A percentile compares a stretch with the other conserved stretches of the same genome.
Evolutionary conservation across 2,113 vertebrate genomes (phyloP).

Genomic region (Tragelaphus buxtoni): DNA sequence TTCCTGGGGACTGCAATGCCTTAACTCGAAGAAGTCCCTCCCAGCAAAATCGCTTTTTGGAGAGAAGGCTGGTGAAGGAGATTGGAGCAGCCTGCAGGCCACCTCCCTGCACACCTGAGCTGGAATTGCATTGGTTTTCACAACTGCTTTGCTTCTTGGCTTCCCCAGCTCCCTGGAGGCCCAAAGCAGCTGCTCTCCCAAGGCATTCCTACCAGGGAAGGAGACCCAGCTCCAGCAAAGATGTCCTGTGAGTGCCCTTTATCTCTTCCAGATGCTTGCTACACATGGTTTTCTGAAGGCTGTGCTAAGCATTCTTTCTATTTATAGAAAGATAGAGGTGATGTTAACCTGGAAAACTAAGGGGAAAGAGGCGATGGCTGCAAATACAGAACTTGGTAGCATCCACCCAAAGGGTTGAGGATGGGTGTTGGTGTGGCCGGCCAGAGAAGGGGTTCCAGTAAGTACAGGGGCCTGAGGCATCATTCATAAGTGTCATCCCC

Average conservation of each 20-base stretch:
- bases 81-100: background rate
- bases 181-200: background rate
- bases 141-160: background rate
- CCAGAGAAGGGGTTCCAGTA: background rate
- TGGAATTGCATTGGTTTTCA: background rate
- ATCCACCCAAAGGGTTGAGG: background rate
- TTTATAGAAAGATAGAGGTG: background rate
- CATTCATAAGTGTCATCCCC: accelerated
- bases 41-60: background rate
- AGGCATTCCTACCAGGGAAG: accelerated
- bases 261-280: background rate
- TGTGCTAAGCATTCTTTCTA: background rate
- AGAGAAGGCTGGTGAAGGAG: background rate
- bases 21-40: background rate
- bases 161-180: background rate
- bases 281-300: background rate
- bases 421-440: background rate
- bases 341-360: background rate
- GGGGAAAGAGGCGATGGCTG: accelerated
- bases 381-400: background rate
- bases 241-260: background rate
- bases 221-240: background rate
- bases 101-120: accelerated
- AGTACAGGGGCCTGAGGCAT: background rate
- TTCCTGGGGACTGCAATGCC: background rate